Base-by-base conservation (phyloP, 1,140 invertebrate species). In the Saxidomus purpurata region DNA sequence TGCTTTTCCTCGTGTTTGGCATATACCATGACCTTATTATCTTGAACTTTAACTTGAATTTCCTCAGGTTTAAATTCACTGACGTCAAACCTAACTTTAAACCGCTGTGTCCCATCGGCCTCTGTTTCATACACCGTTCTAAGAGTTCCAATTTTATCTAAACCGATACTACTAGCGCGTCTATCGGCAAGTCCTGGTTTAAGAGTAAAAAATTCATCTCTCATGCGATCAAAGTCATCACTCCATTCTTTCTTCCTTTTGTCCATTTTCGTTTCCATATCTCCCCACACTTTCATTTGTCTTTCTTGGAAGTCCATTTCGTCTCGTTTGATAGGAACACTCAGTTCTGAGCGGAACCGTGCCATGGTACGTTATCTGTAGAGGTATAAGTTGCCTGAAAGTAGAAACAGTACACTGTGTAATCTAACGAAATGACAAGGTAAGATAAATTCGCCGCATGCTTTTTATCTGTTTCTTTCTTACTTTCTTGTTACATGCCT, bases 61-160 rank as follows among this genome's bases (percentile, higher is more conserved):
- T 95, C 94, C 67, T 95, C 94, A 9, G 95, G 93, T 84, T 92
- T 93, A 82, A 95, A 95, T 91, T 95, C 94, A 82, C 92, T 94
- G 28, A 95, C 94, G 87, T 95, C 94, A 90, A 95, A 95, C 28
- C 95, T 89, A 36, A 95, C 94, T 74, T 92, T 94, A 89, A 95
- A 95, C 13, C 88, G 87, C 43, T 94, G 93, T n/a, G 90, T 69
- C 11, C 94, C 94, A 31, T 92, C 90, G 38, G 90, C 90, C 61
- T 94, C 94, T 4, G 90, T 91, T 74, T 95, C 94, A 89, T 93
- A 94, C 49, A 93, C 86, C 19, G 92, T 92, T 38, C 90, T 92
- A 43, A 93, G 83, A 34, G 84, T 89, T 67, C 92, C 92, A 38
- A 94, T 81, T 85, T 92, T 93, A 36, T 88, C 89, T 3, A 93